Evolutionary conservation across 2,888 invertebrate species (phyloP).

Genomic region (Nemotelus pantherinus): DNA sequence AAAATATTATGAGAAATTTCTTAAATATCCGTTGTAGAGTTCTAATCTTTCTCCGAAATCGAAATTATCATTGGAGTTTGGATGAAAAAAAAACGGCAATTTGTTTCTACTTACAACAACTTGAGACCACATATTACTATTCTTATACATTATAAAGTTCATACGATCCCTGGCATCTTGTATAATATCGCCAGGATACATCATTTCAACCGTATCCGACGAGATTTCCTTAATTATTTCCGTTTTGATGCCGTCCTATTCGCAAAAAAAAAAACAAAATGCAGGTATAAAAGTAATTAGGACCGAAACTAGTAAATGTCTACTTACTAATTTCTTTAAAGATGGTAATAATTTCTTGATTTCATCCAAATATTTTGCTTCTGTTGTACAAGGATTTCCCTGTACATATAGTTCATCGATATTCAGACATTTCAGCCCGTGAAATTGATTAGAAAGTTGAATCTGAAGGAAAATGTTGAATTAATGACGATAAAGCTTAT

Average conservation of each 20-base stretch:
- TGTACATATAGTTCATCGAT: conserved; percentile 47
- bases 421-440: conserved; percentile 39
- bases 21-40: neutral
- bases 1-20: conserved; percentile 6
- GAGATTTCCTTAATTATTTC: conserved; percentile 24
- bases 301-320: neutral
- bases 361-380: conserved; percentile 33
- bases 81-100: too few species aligned
- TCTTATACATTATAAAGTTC: conserved; percentile 43
- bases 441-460: conserved; percentile 38
- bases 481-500: neutral
- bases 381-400: conserved; percentile 47
- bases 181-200: conserved; percentile 46
- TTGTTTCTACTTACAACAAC: conserved; percentile 43
- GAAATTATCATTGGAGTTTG: too few species aligned
- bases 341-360: conserved; percentile 45
- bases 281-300: conserved; percentile 2
- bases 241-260: conserved; percentile 44
- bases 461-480: conserved; percentile 44
- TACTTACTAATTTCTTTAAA: conserved; percentile 44
- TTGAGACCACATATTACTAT: conserved; percentile 50
- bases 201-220: conserved; percentile 45
- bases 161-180: conserved; percentile 19
- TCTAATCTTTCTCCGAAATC: too few species aligned
- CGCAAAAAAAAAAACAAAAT: conserved; percentile 4